Conservation (phyloP, 2,888 invertebrate genomes). For the Stenurella melanura region DNA sequence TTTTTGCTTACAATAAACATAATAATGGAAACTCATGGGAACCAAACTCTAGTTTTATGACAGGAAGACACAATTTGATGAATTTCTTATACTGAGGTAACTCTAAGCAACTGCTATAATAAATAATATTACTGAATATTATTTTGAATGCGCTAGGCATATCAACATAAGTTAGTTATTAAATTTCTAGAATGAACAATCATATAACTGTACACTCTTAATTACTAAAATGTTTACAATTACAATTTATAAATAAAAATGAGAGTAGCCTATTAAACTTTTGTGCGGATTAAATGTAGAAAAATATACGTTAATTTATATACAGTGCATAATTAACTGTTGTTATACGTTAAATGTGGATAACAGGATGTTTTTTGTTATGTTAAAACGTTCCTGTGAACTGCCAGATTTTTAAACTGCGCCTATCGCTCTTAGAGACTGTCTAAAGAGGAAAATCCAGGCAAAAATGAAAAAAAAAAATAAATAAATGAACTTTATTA, state of each 20-base stretch:
- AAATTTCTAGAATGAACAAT: slow-evolving; percentile 2
- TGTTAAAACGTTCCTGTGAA: not conserved
- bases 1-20: not conserved
- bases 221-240: slow-evolving; percentile 2
- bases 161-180: not conserved
- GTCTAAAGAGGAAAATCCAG: too few relatives aligned
- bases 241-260: slow-evolving; percentile 4
- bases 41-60: not conserved
- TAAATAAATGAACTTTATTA: too few relatives aligned
- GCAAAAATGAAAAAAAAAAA: too few relatives aligned
- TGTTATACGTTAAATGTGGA: not conserved
- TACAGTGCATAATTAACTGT: not conserved
- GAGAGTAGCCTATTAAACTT: slow-evolving; percentile 7
- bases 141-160: not conserved
- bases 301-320: not conserved
- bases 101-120: not conserved
- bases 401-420: not conserved
- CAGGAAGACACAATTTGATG: not conserved
- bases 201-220: not conserved
- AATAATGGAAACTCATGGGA: slow-evolving; percentile 3
- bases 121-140: slow-evolving; percentile 1
- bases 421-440: not conserved
- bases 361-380: slow-evolving; percentile 4
- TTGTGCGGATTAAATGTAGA: not conserved
- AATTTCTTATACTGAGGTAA: not conserved